phyloP scores from a whole-genome alignment of 2,888 invertebrate species.

The Heteromurus nitidus region DNA sequence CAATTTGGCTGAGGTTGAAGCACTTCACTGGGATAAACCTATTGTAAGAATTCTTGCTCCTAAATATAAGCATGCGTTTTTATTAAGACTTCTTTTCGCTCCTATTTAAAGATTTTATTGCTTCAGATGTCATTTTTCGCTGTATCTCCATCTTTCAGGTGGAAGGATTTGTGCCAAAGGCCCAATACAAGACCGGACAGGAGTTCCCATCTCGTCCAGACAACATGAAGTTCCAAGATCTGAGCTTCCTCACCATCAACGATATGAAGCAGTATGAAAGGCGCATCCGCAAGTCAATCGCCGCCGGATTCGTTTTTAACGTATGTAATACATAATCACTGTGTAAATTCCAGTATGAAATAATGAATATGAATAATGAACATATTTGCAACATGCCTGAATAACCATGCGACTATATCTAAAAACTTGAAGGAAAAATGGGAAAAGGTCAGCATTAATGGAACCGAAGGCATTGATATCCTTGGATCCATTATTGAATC shows the following conservation, averaged over 20 bases:
- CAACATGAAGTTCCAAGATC: constrained; percentile 73
- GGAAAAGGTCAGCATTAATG: constrained; percentile 61
- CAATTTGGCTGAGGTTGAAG: constrained; percentile 81
- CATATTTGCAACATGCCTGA: no score
- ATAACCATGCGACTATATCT: no score
- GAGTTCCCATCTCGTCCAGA: constrained; percentile 73
- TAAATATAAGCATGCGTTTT: background rate
- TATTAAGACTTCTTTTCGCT: no score
- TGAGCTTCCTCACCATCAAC: constrained; percentile 70
- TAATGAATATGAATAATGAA: no score
- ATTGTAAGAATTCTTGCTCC: no score
- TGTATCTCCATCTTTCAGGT: no score
- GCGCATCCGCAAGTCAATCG: constrained; percentile 80
- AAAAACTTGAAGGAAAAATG: constrained; percentile 53
- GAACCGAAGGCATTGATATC: constrained; percentile 69
- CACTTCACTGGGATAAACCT: constrained; percentile 77
- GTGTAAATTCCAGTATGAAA: no score
- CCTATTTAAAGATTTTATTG: background rate
- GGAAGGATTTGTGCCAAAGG: constrained; percentile 67
- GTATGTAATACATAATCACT: constrained; percentile 32
- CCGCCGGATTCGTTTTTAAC: constrained; percentile 77
- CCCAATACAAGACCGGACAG: constrained; percentile 64
- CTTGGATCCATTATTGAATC: constrained; percentile 72
- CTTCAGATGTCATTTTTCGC: background rate
- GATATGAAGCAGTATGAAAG: constrained; percentile 76